A percentile compares a stretch with the other conserved stretches of the same genome.
Conservation (phyloP, 2,113 vertebrate species). For the Panthera tigris region DNA sequence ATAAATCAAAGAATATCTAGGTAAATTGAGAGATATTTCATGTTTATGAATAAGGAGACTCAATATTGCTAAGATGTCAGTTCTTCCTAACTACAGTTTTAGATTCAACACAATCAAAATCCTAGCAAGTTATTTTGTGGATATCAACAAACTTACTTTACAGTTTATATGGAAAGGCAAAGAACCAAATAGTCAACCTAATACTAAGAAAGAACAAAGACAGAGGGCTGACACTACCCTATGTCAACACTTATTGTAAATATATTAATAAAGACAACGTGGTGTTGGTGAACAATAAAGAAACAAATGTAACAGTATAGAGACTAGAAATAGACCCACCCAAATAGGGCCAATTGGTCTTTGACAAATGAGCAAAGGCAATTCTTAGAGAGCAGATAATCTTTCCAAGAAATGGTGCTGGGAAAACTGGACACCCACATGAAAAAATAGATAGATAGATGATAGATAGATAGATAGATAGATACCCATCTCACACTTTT, state of each 20-base stretch:
- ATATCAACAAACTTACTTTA: neutral
- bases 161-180: neutral
- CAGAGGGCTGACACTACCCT: neutral
- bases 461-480: too few relatives aligned
- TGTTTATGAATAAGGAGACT: neutral
- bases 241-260: neutral
- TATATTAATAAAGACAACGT: neutral
- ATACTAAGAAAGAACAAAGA: neutral
- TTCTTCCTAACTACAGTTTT: neutral
- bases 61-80: neutral
- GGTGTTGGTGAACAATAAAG: neutral
- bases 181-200: neutral
- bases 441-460: too few relatives aligned
- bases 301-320: neutral
- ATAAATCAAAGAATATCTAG: neutral
- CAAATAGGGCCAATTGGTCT: neutral
- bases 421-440: neutral
- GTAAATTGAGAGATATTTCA: neutral
- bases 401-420: neutral
- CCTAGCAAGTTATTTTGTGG: neutral
- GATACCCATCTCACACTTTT: neutral
- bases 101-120: neutral
- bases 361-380: neutral
- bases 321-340: neutral
- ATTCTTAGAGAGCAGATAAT: neutral